Evolutionary conservation across 2,113 vertebrate species (phyloP), one percentile per base, ranked within the genome.

Genomic region (Artemisiospiza belli): DNA sequence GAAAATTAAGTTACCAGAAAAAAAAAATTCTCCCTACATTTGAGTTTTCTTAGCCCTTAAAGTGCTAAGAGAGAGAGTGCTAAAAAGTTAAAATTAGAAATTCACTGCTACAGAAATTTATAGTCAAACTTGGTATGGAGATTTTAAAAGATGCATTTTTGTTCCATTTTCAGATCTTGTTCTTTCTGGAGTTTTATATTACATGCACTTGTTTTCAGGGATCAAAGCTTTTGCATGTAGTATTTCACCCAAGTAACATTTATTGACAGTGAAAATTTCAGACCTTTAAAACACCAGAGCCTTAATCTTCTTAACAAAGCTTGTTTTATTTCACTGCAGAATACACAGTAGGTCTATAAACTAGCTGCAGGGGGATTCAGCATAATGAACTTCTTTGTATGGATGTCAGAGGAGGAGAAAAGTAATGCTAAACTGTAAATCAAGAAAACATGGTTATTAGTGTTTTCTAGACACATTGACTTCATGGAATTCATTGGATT

Each of bases 371-470:
- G 83, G 86, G 66, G 47, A 92, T 87, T 92, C 43, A 46, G 74
- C 75, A 90, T 91, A 95, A 94, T 95, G 63, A 93, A 79, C 52
- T 93, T 80, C 80, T 93, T 96, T 96, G 94, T 95, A 27, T 49
- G 37, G 31, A 67, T 94, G 81, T 88, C 81, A 89, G 68, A 83
- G 51, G 28, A 93, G 25, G n/a, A 27, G 44, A 62, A 81, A 81
- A 94, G 69, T 31, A 90, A 83, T 72, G 73, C 43, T 92, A 87
- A 96, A 81, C 33, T 52, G 6, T 78, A 89, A 91, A 91, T 20
- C 16, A 87, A 70, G 66, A 86, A 94, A 95, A 92, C 57, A 64
- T 6, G 12, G 46, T 92, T 90, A 83, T 95, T 94, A 92, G 75
- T 91, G 92, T 95, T 88, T 92, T 76, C 76, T 69, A 83, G 75